Percentiles rank a stretch among this genome's conserved stretches.
Conservation (phyloP, 2,113 vertebrate species). For the Dipodomys merriami region DNA sequence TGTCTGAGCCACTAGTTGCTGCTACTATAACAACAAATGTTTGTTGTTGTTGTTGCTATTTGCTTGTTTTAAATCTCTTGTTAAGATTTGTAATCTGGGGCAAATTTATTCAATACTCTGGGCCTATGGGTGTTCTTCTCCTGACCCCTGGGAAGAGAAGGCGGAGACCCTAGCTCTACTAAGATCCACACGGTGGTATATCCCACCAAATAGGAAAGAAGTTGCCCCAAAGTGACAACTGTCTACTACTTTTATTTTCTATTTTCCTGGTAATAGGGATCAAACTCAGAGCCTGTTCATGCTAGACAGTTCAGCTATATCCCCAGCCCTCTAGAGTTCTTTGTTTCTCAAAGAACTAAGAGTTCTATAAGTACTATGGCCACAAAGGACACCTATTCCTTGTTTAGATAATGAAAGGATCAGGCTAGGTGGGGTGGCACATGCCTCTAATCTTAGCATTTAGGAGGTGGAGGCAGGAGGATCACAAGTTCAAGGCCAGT, state of each 20-base stretch:
- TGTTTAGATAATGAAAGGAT: neutral
- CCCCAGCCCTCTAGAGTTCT: neutral
- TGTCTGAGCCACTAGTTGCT: neutral
- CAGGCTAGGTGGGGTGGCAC: no score
- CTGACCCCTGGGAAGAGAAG: neutral
- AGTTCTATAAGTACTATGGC: neutral
- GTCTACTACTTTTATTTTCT: neutral
- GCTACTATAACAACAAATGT: neutral
- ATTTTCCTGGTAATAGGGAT: neutral
- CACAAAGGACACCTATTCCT: neutral
- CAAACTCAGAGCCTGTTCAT: neutral
- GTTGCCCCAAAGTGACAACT: neutral
- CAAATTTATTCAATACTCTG: neutral
- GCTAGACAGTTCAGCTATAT: neutral
- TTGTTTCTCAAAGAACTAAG: neutral
- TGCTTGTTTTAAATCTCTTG: neutral
- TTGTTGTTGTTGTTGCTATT: neutral
- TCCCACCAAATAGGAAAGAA: neutral
- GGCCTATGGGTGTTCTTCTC: no score
- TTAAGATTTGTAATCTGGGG: neutral
- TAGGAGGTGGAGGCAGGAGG: no score
- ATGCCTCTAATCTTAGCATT: no score
- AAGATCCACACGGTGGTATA: neutral
- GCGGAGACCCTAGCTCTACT: neutral
- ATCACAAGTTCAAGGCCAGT: no score